Evolutionary conservation across 2,113 vertebrate species (phyloP).

Genomic region (Coracopsis vasa): DNA sequence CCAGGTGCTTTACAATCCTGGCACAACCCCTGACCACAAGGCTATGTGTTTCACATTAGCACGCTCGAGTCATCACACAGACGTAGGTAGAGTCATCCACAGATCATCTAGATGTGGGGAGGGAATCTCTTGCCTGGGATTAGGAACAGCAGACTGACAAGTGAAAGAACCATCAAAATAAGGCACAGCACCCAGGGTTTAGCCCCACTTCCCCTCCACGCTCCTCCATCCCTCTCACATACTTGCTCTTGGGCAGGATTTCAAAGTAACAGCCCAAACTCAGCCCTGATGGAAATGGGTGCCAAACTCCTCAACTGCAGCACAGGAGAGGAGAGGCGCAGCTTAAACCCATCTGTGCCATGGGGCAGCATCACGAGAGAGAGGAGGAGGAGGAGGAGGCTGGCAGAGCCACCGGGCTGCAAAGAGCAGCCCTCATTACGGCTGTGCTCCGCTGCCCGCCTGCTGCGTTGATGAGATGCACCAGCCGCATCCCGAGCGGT

Average conservation of each 20-base stretch:
- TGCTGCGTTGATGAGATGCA: constrained; percentile 12
- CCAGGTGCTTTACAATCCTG: constrained; percentile 52
- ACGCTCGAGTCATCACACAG: not conserved
- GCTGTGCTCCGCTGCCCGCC: not conserved
- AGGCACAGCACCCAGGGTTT: not conserved
- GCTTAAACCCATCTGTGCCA: not conserved
- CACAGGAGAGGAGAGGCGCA: not conserved
- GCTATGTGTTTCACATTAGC: not conserved
- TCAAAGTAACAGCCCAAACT: not conserved
- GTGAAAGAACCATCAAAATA: not conserved
- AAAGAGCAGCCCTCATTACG: not conserved
- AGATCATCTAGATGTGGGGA: not conserved
- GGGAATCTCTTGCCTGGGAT: not conserved
- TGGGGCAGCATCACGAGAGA: not conserved
- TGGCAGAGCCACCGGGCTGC: not conserved
- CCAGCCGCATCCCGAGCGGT: not conserved
- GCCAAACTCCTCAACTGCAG: not conserved
- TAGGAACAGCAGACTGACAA: not conserved
- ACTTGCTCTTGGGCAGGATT: not conserved
- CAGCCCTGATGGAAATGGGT: not conserved
- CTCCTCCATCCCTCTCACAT: not conserved
- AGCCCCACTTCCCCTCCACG: not conserved
- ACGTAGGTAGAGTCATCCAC: not conserved
- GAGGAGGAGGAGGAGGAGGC: not conserved
- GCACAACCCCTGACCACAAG: constrained; percentile 44